These are phyloP conservation scores for Aplodontia rufa DNA, from an alignment of 2,113 vertebrate genomes.

Conservation along the genomic window DNA sequence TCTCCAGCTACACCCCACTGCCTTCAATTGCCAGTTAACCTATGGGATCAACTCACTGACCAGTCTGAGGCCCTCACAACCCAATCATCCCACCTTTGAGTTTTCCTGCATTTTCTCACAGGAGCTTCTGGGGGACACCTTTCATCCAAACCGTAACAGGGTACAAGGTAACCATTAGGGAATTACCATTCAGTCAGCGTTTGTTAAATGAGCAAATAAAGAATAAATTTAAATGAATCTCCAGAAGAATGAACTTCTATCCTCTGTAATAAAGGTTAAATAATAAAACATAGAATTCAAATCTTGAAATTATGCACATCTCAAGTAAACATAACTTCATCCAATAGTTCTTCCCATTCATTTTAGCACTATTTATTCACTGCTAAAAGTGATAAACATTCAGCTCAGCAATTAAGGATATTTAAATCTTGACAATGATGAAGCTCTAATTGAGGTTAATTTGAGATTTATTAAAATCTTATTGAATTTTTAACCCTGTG, in stretches of 20 bases:
- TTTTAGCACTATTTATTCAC: conserved; percentile 15
- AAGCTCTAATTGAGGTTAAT: conserved; percentile 58
- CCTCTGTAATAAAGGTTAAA: conserved; percentile 23
- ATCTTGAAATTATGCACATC: not conserved
- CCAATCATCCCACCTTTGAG: too few species aligned
- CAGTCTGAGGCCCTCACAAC: too few species aligned
- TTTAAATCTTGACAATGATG: conserved; percentile 61
- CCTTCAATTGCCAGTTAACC: too few species aligned
- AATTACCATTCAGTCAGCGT: not conserved
- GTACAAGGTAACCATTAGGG: not conserved
- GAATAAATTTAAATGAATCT: not conserved
- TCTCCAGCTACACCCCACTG: too few species aligned
- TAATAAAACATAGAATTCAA: conserved; percentile 19
- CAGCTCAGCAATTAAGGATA: conserved; percentile 44
- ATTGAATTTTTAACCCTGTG: conserved; percentile 60
- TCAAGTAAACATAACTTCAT: conserved; percentile 35
- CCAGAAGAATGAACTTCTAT: not conserved
- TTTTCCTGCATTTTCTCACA: too few species aligned
- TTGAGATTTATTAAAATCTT: conserved; percentile 56
- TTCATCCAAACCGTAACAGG: too few species aligned
- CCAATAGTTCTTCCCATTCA: not conserved
- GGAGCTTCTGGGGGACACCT: too few species aligned
- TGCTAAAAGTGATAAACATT: conserved; percentile 35
- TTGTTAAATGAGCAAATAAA: conserved; percentile 2
- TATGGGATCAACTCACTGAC: too few species aligned